phyloP scores from a whole-genome alignment of 2,888 invertebrate species.

The Gortyna flavago region DNA sequence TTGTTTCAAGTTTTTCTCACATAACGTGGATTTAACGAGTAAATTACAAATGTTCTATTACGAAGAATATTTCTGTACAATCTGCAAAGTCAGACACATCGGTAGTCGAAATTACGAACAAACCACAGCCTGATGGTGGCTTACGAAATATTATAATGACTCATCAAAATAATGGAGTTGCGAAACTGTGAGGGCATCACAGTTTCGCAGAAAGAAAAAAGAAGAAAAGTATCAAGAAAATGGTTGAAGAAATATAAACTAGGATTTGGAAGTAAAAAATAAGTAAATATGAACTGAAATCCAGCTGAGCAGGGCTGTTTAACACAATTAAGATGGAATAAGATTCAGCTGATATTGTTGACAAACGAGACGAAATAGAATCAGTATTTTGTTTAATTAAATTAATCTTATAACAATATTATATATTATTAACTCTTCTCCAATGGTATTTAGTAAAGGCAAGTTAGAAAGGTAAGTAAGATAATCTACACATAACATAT shows the following conservation, averaged over 20 bases:
- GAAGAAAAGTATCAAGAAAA: slow-evolving; percentile 46
- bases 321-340: neutral
- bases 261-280: slow-evolving; percentile 1
- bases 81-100: slow-evolving; percentile 56
- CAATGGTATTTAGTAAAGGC: neutral
- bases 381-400: neutral
- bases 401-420: neutral
- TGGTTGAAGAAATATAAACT: slow-evolving; percentile 7
- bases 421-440: neutral
- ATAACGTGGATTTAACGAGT: slow-evolving; percentile 29
- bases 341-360: neutral
- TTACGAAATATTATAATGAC: slow-evolving; percentile 74
- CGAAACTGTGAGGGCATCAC: slow-evolving; percentile 64
- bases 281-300: neutral
- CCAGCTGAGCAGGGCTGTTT: neutral
- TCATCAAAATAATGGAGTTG: slow-evolving; percentile 72
- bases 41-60: slow-evolving; percentile 46
- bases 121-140: slow-evolving; percentile 70
- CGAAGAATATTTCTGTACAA: slow-evolving; percentile 43
- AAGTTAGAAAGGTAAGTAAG: neutral
- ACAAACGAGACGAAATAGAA: neutral
- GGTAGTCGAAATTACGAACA: slow-evolving; percentile 69
- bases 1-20: slow-evolving; percentile 11
- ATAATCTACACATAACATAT: neutral
- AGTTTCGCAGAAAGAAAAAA: no score